Percentiles rank a stretch among this genome's conserved stretches.
Evolutionary conservation across 2,797 vertebrate species (phyloP).

Genomic region (Capromys pilorides): DNA sequence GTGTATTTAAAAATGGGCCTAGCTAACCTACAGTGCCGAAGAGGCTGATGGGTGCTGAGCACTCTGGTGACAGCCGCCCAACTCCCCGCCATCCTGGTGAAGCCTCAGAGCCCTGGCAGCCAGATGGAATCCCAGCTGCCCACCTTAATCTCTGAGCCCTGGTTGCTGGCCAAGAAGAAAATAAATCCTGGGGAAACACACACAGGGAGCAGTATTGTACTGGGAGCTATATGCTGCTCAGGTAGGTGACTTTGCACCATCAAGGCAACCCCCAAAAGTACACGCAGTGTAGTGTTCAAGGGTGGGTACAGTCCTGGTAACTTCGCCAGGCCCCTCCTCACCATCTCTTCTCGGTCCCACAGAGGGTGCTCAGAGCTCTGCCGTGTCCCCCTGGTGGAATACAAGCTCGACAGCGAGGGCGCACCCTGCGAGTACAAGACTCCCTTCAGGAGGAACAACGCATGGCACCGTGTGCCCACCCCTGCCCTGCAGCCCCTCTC

Average conservation of each 20-base stretch:
- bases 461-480: slow-evolving; percentile 96
- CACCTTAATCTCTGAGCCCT: not conserved
- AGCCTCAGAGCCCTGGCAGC: not conserved
- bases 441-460: slow-evolving; percentile 97
- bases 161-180: not conserved
- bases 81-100: not conserved
- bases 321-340: not conserved
- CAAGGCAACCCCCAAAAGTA: not conserved
- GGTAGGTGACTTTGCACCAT: fast-evolving
- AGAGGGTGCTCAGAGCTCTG: slow-evolving; percentile 99
- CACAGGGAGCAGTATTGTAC: not conserved
- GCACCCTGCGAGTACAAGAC: slow-evolving; percentile 99
- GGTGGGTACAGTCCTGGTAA: fast-evolving
- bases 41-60: not conserved
- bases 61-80: not conserved
- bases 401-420: slow-evolving; percentile 98
- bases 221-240: not conserved
- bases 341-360: slow-evolving; percentile 52
- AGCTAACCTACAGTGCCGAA: not conserved
- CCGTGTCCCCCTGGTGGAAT: slow-evolving; percentile 98
- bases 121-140: not conserved
- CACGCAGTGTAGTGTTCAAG: fast-evolving
- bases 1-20: not conserved
- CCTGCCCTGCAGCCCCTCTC: slow-evolving; percentile 90
- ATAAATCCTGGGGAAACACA: not conserved